These are phyloP conservation scores for Druceiella hillmani DNA, from an alignment of 2,888 invertebrate genomes.

Conservation along the genomic window DNA sequence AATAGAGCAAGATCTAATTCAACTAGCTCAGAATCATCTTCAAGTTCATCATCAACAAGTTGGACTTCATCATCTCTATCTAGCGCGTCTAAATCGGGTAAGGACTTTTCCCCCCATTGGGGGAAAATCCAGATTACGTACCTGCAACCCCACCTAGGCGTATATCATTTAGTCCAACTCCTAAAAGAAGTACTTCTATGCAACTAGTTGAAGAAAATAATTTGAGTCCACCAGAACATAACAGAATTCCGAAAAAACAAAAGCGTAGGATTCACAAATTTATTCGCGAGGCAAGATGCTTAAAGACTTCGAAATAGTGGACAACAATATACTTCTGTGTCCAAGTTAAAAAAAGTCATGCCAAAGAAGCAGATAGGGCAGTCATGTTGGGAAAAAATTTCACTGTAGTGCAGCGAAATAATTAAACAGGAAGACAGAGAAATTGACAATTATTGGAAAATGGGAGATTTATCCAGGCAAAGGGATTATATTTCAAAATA, in stretches of 20 bases:
- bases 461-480: no score
- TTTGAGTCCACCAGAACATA: no score
- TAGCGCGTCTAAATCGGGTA: conserved; percentile 14
- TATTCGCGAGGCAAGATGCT: conserved; percentile 1
- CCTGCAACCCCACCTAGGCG: conserved; percentile 12
- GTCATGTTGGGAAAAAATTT: conserved; percentile 15
- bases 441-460: no score
- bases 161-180: conserved; percentile 10
- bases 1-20: conserved; percentile 15
- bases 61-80: conserved; percentile 13
- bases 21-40: conserved; percentile 15
- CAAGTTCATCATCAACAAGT: conserved; percentile 14
- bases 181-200: conserved; percentile 7
- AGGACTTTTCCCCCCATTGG: conserved; percentile 14
- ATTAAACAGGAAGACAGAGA: no score
- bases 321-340: conserved; percentile 11
- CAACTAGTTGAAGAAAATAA: no score
- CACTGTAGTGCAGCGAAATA: no score
- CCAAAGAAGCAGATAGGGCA: conserved; percentile 14
- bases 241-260: neutral
- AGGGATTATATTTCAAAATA: no score
- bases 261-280: neutral
- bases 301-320: conserved; percentile 13
- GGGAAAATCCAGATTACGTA: conserved; percentile 14
- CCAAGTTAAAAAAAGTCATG: conserved; percentile 9